Conservation (phyloP, 2,113 vertebrate genomes). For the Nerophis lumbriciformis region DNA sequence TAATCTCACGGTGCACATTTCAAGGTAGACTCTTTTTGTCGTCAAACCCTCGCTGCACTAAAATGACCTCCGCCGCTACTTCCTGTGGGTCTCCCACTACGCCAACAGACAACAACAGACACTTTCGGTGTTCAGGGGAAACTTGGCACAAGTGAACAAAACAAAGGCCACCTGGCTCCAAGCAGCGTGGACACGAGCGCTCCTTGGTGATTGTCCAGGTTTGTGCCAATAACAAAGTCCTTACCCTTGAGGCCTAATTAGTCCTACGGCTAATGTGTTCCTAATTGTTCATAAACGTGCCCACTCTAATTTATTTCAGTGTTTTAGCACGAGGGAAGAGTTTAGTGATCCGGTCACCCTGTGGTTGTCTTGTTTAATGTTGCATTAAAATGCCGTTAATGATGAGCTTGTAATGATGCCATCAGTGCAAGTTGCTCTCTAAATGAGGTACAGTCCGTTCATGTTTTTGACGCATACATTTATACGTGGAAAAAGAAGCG, state of each 20-base stretch:
- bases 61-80: slow-evolving; percentile 68
- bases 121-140: slow-evolving; percentile 48
- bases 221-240: slow-evolving; percentile 39
- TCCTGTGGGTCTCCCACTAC: slow-evolving; percentile 56
- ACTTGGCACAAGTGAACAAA: slow-evolving; percentile 42
- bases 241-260: slow-evolving; percentile 53
- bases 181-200: slow-evolving; percentile 36
- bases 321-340: not conserved
- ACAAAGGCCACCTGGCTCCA: slow-evolving; percentile 63
- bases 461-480: not conserved
- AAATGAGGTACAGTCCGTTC: not conserved
- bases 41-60: slow-evolving; percentile 42
- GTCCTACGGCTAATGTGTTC: slow-evolving; percentile 36
- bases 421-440: not conserved
- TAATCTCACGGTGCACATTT: slow-evolving; percentile 32
- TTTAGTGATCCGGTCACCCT: not conserved
- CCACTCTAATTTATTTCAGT: slow-evolving; percentile 13
- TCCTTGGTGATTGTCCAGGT: slow-evolving; percentile 32
- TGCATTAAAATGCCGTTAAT: slow-evolving; percentile 1
- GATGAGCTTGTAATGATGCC: not conserved
- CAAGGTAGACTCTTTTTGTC: too few relatives aligned
- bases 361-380: not conserved
- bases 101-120: slow-evolving; percentile 58
- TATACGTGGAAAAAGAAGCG: not conserved
- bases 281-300: slow-evolving; percentile 50